These are phyloP conservation scores for Gymnocypris eckloni DNA, from an alignment of 2,797 vertebrate species.

Conservation along the genomic window DNA sequence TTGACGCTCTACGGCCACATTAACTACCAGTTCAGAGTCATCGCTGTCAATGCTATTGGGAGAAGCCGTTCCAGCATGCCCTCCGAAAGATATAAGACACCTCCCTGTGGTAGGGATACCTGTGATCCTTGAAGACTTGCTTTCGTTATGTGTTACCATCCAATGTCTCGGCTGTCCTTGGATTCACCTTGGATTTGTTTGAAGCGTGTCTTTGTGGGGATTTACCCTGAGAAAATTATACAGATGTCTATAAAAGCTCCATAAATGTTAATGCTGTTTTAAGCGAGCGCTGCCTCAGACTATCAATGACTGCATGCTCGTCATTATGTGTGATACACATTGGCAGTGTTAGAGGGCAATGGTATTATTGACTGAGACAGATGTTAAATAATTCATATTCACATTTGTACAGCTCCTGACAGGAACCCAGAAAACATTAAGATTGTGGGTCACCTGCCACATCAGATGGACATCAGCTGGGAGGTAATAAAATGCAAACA, in stretches of 20 bases:
- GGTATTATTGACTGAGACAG: constrained; percentile 36
- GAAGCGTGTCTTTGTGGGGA: constrained; percentile 36
- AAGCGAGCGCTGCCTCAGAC: constrained; percentile 1
- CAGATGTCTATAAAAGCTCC: constrained; percentile 47
- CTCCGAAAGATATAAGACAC: constrained; percentile 82
- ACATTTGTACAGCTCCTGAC: constrained; percentile 84
- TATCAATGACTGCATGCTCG: constrained; percentile 32
- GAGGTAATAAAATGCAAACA: constrained; percentile 78
- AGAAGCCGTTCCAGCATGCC: constrained; percentile 84
- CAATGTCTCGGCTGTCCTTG: constrained; percentile 17
- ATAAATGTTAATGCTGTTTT: constrained; percentile 42
- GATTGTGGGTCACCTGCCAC: constrained; percentile 86
- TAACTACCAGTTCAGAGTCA: constrained; percentile 90
- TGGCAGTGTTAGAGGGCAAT: constrained; percentile 38
- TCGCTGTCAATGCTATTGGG: constrained; percentile 86
- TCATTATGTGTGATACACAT: constrained; percentile 26
- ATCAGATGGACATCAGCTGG: constrained; percentile 95
- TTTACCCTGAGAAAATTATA: constrained; percentile 47
- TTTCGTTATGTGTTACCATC: neutral
- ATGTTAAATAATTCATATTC: constrained; percentile 48
- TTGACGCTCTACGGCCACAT: constrained; percentile 82
- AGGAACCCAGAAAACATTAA: constrained; percentile 89
- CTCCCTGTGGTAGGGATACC: constrained; percentile 81
- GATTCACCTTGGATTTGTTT: constrained; percentile 40
- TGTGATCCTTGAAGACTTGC: constrained; percentile 30